Percentiles rank a stretch among this genome's conserved stretches.
These are phyloP conservation scores for Burhinus oedicnemus DNA, from an alignment of 2,113 vertebrate genomes.

Conservation along the genomic window DNA sequence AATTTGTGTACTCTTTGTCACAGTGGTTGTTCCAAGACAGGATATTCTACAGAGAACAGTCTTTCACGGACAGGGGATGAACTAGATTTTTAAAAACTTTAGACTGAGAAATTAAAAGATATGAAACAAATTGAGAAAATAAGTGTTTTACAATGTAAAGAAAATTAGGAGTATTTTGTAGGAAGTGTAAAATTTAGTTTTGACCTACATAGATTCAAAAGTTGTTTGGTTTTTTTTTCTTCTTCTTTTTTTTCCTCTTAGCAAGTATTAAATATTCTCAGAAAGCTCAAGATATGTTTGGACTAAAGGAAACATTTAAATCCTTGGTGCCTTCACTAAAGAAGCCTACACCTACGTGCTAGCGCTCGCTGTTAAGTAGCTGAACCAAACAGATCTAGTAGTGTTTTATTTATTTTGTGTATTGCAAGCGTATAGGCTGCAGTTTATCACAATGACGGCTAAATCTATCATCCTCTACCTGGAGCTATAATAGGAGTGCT, in stretches of 20 bases:
- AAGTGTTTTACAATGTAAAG: neutral
- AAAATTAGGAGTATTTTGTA: neutral
- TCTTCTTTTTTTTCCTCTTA: neutral
- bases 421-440: neutral
- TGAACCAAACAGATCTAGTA: conserved; percentile 53
- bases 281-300: neutral
- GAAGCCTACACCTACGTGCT: neutral
- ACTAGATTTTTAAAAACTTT: neutral
- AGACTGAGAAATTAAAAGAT: neutral
- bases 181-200: neutral
- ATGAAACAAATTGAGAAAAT: neutral
- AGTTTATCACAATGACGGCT: conserved; percentile 72
- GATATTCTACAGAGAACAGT: neutral
- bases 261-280: neutral
- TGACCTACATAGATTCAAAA: neutral
- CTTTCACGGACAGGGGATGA: neutral
- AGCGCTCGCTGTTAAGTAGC: conserved; percentile 53
- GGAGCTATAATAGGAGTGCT: conserved; percentile 62
- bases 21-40: neutral
- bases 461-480: conserved; percentile 76
- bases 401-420: conserved; percentile 75
- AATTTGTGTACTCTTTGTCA: neutral
- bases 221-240: neutral
- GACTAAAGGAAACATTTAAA: neutral
- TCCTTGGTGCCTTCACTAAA: neutral